phyloP scores from a whole-genome alignment of 30 jellyfish, hydroid and myxozoan species.

The Turritopsis rubra region DNA sequence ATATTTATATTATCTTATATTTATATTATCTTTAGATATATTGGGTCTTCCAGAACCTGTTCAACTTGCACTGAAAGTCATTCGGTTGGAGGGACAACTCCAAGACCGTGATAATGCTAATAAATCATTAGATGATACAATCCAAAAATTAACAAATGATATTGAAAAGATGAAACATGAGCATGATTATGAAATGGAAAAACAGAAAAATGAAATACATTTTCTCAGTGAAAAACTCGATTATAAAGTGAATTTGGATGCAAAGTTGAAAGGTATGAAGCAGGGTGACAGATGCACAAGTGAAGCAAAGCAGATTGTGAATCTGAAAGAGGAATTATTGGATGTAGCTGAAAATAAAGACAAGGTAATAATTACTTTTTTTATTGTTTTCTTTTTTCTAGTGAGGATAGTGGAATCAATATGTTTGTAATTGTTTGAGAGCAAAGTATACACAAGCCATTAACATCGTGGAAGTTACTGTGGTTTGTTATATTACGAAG shows the following conservation, averaged over 20 bases:
- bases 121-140: constrained; percentile 15
- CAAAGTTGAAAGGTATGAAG: constrained; percentile 30
- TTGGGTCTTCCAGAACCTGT: constrained; percentile 72
- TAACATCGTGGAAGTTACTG: no score
- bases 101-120: constrained; percentile 44
- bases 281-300: constrained; percentile 15
- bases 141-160: constrained; percentile 10
- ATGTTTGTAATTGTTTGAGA: no score
- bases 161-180: constrained; percentile 56
- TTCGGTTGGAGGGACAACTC: constrained; percentile 51
- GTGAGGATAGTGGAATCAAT: no score
- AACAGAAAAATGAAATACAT: constrained; percentile 49
- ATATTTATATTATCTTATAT: not conserved
- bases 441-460: no score
- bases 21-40: not conserved
- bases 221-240: constrained; percentile 64
- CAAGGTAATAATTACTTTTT: constrained; percentile 39
- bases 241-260: constrained; percentile 46
- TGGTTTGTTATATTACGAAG: no score
- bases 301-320: constrained; percentile 36
- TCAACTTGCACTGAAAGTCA: constrained; percentile 46
- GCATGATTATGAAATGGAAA: constrained; percentile 53
- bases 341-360: constrained; percentile 49
- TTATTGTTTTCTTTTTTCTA: no score
- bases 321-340: constrained; percentile 51